A percentile compares a stretch with the other conserved stretches of the same genome.
phyloP scores from a whole-genome alignment of 2,113 vertebrate species.

The cattle (Bos taurus) region ARS-UCD2.0 NC_037349.1:902001-902500 shows the following conservation, averaged over 20 bases:
- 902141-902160: not conserved
- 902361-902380: not conserved
- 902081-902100: not conserved
- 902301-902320: not conserved
- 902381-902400: not conserved
- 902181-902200: constrained; percentile 35
- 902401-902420: constrained; percentile 23
- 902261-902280: constrained; percentile 57
- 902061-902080: not conserved
- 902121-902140: not conserved
- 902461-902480: not conserved
- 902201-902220: constrained; percentile 55
- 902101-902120: not conserved
- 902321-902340: not conserved
- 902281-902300: constrained; percentile 41
- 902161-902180: constrained; percentile 27
- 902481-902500: not conserved
- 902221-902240: constrained; percentile 42
- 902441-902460: not conserved
- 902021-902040: not conserved
- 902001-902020: not conserved
- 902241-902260: constrained; percentile 69
- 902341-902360: not conserved
- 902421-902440: not conserved
- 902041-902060: not conserved